Base-by-base conservation (phyloP, 2,797 vertebrate species). In the Helicolenus hilgendorfi region DNA sequence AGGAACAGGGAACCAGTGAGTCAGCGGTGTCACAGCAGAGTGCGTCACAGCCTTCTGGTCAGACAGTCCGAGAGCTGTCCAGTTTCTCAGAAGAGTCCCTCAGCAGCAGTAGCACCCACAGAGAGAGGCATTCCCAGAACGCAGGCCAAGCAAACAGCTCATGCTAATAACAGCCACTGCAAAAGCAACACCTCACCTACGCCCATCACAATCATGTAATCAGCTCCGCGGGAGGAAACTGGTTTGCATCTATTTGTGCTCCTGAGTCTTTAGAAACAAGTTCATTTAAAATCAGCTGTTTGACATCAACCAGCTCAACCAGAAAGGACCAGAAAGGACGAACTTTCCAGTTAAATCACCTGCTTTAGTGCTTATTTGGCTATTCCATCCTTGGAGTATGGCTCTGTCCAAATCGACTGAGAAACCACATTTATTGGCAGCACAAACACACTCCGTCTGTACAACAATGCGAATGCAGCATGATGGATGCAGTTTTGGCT, bases 41-140 rank as follows among this genome's bases (percentile, higher is more conserved):
- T 95, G 95, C 81, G 87, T 96, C 96, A 95, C 60, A 38, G 93
- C 94, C 91, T 95, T 92, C 94, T 94, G 92, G 93, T 93, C 93
- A 91, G 86, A 93, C 33, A 7, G 81, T 81, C 79, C 41, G n/a
- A 86, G 86, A 84, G 77, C 83, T 78, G 82, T 55, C 87, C 33
- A 75, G 36, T 31, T 90, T 93, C 84, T 91, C 80, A 84, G 83
- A 92, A 87, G 84, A 87, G 78, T 80, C 83, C 77, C 78, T 76
- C 27, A 18, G 72, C 75, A 73, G 72, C 80, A 27, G 41, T 41
- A 14, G 68, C 67, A 31, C 64, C 64, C 72, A 26, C 68, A 56
- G 65, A 81, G 72, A 81, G 71, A 89, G 94, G 88, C 86, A 56
- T 94, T 92, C 91, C 92, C 91, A 67, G 87, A 93, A 86, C 60